Evolutionary conservation across 2,797 vertebrate species (phyloP), one percentile per base, ranked within the genome.

Genomic region (Sphenopsis melanotis): DNA sequence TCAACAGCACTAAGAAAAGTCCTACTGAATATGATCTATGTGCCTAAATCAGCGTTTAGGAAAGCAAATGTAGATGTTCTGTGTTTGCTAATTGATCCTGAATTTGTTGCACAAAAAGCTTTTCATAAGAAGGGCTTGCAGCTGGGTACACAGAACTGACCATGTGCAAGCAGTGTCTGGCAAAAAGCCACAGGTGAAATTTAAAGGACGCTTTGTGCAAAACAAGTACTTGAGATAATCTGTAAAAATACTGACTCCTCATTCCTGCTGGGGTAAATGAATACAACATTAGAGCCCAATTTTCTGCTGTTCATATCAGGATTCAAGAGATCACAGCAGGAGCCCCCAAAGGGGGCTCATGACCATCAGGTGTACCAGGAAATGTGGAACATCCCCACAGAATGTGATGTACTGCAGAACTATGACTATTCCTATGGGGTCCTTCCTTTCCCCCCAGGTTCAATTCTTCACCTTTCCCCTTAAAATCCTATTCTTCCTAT

Each of bases 101-200:
- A 69, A 39, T 36, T 34, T 37, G 32, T 81, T 65, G 82, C 82
- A 76, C 44, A 86, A 86, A 92, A 86, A 56, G 39, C 63, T 95
- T 82, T 79, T 89, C 70, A 70, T 23, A 34, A 36, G 59, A 72
- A 81, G 55, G 32, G 50, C 29, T 13, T 71, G 88, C 94, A 96
- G 88, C 92, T 95, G 92, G 60, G 92, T 90, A 94, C 86, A 96
- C 70, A 82, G 44, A 93, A 75, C 50, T 75, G 59, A 69, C 66
- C 32, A 3, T 9, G 39, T 24, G 69, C 32, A 46, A 93, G 69
- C 65, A 44, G 63, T 39, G 68, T 64, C 59, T 85, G 82, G 89
- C 89, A 78, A 83, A 91, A 75, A 44, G 84, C 89, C 87, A 69
- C 22, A 21, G 55, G 19, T 79, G 76, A 81, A 80, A 90, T 69